Evolutionary conservation across 2,888 invertebrate species (phyloP).

Genomic region (Drosophila maculinotata): DNA sequence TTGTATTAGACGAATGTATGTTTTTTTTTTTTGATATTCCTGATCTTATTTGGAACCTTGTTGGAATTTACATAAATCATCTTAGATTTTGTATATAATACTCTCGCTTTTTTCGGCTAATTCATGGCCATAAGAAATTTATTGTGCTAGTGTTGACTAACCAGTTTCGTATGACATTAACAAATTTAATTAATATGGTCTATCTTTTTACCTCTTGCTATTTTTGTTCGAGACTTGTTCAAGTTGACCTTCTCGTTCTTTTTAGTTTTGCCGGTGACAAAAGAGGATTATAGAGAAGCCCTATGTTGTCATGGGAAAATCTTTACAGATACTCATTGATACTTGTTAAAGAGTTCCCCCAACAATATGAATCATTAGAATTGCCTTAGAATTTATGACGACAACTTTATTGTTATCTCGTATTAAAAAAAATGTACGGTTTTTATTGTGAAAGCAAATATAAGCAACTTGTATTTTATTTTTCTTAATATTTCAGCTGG

Average conservation of each 20-base stretch:
- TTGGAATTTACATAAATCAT: slow-evolving; percentile 3
- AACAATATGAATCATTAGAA: slow-evolving; percentile 1
- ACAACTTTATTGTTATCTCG: not conserved
- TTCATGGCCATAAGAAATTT: slow-evolving; percentile 29
- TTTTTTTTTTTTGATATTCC: slow-evolving; percentile 5
- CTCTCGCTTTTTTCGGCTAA: slow-evolving; percentile 15
- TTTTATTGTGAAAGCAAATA: no score
- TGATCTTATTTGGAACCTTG: slow-evolving; percentile 2
- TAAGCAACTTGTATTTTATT: no score
- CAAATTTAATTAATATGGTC: slow-evolving; percentile 8
- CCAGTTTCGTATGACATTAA: slow-evolving; percentile 15
- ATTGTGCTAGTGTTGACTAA: slow-evolving; percentile 1
- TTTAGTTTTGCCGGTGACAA: not conserved
- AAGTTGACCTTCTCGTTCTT: slow-evolving; percentile 21
- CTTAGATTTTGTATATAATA: slow-evolving; percentile 1
- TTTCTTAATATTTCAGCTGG: no score
- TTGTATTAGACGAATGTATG: no score
- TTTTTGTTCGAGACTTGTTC: slow-evolving; percentile 1
- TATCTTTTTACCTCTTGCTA: slow-evolving; percentile 3
- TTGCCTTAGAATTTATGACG: slow-evolving; percentile 4
- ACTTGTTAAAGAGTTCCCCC: not conserved
- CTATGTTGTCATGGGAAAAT: slow-evolving; percentile 4
- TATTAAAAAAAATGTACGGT: no score
- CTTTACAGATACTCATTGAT: not conserved
- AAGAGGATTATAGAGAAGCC: not conserved